Evolutionary conservation across 2,113 vertebrate species (phyloP).

Genomic region (Macquaria ambigua): DNA sequence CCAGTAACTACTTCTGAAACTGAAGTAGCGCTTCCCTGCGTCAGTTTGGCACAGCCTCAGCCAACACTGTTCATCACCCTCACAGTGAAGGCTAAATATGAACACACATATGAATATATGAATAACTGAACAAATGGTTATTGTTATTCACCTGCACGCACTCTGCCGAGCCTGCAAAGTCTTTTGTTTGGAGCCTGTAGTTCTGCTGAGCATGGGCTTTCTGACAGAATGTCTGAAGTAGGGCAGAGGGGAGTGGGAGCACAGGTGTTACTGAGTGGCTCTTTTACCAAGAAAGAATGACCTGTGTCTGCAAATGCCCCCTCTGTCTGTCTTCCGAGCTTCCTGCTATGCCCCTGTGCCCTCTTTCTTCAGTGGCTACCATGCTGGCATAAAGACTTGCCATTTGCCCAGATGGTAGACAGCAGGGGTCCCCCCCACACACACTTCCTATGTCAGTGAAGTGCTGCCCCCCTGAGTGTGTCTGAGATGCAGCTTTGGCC

Average conservation of each 20-base stretch:
- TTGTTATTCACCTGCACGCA: slow-evolving; percentile 81
- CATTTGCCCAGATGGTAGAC: slow-evolving; percentile 84
- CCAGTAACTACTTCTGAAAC: slow-evolving; percentile 56
- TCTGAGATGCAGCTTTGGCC: slow-evolving; percentile 68
- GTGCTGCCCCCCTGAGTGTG: slow-evolving; percentile 71
- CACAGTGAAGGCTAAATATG: slow-evolving; percentile 82
- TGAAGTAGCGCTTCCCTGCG: slow-evolving; percentile 61
- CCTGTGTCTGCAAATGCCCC: slow-evolving; percentile 78
- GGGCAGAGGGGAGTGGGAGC: slow-evolving; percentile 79
- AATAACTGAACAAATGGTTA: slow-evolving; percentile 81
- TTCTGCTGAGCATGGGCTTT: slow-evolving; percentile 83
- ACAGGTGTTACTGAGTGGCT: slow-evolving; percentile 79
- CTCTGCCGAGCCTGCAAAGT: slow-evolving; percentile 77
- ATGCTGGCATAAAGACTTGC: slow-evolving; percentile 75
- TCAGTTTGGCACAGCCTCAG: slow-evolving; percentile 64
- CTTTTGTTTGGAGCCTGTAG: slow-evolving; percentile 76
- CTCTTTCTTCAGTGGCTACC: slow-evolving; percentile 73
- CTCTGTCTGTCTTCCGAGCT: slow-evolving; percentile 75
- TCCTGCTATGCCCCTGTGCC: slow-evolving; percentile 75
- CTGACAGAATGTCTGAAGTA: slow-evolving; percentile 79
- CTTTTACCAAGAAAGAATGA: slow-evolving; percentile 77
- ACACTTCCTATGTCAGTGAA: slow-evolving; percentile 72
- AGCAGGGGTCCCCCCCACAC: slow-evolving; percentile 71
- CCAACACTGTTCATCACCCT: slow-evolving; percentile 79
- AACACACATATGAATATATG: slow-evolving; percentile 85